phyloP scores from a whole-genome alignment of 2,113 vertebrate genomes.

The Epinephelus moara region DNA sequence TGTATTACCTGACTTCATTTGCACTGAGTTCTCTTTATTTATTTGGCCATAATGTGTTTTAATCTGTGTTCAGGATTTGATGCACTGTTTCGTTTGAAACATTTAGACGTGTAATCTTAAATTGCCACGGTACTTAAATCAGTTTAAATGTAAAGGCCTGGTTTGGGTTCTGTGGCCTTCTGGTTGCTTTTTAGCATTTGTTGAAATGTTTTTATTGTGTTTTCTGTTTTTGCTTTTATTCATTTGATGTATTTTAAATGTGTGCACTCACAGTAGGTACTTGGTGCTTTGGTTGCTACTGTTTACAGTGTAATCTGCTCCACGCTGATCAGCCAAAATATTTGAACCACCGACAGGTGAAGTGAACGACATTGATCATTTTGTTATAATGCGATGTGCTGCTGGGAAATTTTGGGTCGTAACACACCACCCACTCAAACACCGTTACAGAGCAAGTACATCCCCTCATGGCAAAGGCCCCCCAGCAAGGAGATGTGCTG shows the following conservation, averaged over 20 bases:
- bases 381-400: no score
- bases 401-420: no score
- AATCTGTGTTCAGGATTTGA: neutral
- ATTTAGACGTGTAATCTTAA: neutral
- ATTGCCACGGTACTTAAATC: neutral
- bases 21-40: conserved; percentile 65
- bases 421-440: no score
- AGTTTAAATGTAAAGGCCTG: neutral
- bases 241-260: neutral
- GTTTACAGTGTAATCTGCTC: neutral
- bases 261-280: neutral
- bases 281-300: conserved; percentile 28
- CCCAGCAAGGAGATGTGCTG: no score
- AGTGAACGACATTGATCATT: no score
- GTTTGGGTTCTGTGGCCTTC: neutral
- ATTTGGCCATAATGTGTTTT: conserved; percentile 38
- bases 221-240: neutral
- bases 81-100: conserved; percentile 28
- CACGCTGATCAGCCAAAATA: no score
- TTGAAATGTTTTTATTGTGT: neutral
- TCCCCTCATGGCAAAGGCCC: no score
- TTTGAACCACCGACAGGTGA: no score
- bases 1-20: conserved; percentile 35
- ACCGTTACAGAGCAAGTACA: no score
- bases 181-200: neutral